Percentiles rank a stretch among this genome's conserved stretches.
Evolutionary conservation across 2,888 invertebrate species (phyloP).

Genomic region (Tricholauxania praeusta): DNA sequence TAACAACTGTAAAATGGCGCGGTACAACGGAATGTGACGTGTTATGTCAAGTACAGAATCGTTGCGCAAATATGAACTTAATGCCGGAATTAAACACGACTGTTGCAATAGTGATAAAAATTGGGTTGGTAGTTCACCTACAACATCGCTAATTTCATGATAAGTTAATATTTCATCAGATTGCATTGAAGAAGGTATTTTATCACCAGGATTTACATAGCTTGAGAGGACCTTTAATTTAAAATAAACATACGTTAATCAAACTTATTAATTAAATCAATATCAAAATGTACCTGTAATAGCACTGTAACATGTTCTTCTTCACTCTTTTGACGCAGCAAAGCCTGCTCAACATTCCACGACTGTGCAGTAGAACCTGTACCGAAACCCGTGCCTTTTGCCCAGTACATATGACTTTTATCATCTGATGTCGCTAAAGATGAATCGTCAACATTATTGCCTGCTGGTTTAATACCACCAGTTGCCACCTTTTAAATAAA

Average conservation of each 20-base stretch:
- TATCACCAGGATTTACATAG: conserved; percentile 83
- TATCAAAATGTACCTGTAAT: conserved; percentile 70
- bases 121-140: conserved; percentile 74
- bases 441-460: conserved; percentile 62
- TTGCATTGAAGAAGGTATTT: conserved; percentile 67
- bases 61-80: conserved; percentile 91
- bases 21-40: conserved; percentile 93
- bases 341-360: conserved; percentile 97
- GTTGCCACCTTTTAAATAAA: conserved; percentile 37
- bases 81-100: conserved; percentile 88
- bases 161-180: conserved; percentile 64
- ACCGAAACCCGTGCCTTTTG: conserved; percentile 96
- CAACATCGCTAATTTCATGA: conserved; percentile 66
- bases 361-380: conserved; percentile 95
- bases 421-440: conserved; percentile 72
- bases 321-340: conserved; percentile 88
- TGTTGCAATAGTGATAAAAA: conserved; percentile 83
- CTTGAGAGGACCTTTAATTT: conserved; percentile 80
- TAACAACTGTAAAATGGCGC: conserved; percentile 84
- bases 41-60: conserved; percentile 98
- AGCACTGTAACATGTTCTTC: conserved; percentile 94
- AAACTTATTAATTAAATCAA: not conserved
- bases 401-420: conserved; percentile 89
- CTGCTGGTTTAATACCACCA: conserved; percentile 50
- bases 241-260: conserved; percentile 69